Evolutionary conservation across 2,888 invertebrate genomes (phyloP), one percentile per base, ranked within the genome.

Genomic region (Eurois occulta): DNA sequence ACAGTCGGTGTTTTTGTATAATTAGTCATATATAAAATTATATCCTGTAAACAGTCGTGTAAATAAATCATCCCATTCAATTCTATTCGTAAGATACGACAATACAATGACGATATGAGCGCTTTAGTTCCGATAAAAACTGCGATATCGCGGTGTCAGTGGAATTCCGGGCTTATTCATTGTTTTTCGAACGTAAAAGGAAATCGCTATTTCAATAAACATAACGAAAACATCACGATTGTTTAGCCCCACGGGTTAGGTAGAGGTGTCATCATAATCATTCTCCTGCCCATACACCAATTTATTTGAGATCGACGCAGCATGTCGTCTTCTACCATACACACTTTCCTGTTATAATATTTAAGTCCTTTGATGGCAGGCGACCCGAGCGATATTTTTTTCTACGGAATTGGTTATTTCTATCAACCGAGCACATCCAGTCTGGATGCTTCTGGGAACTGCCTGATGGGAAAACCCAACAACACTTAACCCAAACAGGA

Each of bases 61-160:
- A 73, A 73, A 79, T 85, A 84, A 72, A 81, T 85, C 66, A 77
- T 73, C 82, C 46, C 82, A 81, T 81, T 83, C 71, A 81, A 68
- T 38, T 48, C 3, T 68, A 75, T 38, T 72, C 60, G 48, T 85
- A 66, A 76, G 72, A 73, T 77, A 72, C 48, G 46, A 67, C 58
- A 58, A 71, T 71, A 58, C 72, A 81, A 28, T 60, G 62, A n/a
- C 52, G 83, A 82, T 82, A 77, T 41, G 70, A 72, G n/a, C 60
- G 86, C 70, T 77, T 67, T 64, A 73, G 58, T 81, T 64, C 65
- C 8, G 86, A 83, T 83, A 83, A 83, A 81, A 85, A 81, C 28
- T 52, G 67, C 70, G 83, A 71, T 83, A 83, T 65, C 86, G 70
- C 77, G 28, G 65, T 73, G 66, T 64, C 77, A 74, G 52, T 77